Conservation (phyloP, 2,888 invertebrate genomes). For the Mythimna pallens region DNA sequence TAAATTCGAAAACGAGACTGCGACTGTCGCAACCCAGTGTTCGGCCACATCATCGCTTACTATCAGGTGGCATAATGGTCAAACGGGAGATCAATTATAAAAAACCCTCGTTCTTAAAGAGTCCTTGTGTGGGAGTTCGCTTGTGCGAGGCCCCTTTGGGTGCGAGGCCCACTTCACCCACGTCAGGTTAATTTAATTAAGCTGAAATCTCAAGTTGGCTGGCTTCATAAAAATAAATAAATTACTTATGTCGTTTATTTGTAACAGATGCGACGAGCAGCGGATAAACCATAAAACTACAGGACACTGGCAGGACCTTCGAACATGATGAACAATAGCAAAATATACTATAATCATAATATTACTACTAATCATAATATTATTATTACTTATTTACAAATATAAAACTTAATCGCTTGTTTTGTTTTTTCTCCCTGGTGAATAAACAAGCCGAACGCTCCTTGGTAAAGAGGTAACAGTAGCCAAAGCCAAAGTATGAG, state of each 20-base stretch:
- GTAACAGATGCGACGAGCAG: constrained; percentile 36
- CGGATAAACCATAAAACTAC: constrained; percentile 9
- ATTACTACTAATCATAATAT: constrained; percentile 8
- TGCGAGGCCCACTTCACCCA: too few relatives aligned
- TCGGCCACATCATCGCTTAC: too few relatives aligned
- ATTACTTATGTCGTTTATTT: not conserved
- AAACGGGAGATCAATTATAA: too few relatives aligned
- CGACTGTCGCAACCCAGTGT: too few relatives aligned
- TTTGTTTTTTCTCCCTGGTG: not conserved
- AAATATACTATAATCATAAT: not conserved
- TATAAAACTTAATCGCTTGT: constrained; percentile 6
- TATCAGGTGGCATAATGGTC: too few relatives aligned
- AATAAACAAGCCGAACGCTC: not conserved
- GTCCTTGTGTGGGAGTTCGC: too few relatives aligned
- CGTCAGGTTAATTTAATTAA: too few relatives aligned
- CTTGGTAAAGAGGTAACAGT: not conserved
- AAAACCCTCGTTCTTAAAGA: too few relatives aligned
- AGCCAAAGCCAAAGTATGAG: not conserved
- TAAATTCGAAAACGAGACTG: too few relatives aligned
- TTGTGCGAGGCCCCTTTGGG: too few relatives aligned
- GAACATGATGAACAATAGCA: not conserved
- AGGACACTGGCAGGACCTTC: not conserved
- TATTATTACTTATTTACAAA: constrained; percentile 22
- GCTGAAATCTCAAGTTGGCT: not conserved
- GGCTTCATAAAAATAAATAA: not conserved